Percentiles rank a stretch among this genome's conserved stretches.
phyloP scores from a whole-genome alignment of 2,113 vertebrate genomes.

The Sinocyclocheilus grahami region DNA sequence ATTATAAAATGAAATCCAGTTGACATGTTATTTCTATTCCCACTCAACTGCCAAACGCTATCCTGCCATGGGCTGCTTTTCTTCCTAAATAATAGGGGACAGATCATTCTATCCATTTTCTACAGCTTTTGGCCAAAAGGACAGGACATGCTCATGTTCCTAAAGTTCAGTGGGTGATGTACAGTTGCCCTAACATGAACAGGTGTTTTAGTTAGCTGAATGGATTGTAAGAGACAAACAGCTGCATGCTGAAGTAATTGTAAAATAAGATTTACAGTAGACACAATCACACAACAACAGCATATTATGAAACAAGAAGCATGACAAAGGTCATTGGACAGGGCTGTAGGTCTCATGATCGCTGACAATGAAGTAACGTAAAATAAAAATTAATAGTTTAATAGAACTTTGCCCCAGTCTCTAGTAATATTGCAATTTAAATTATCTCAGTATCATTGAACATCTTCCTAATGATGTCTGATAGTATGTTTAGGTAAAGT shows the following conservation, averaged over 20 bases:
- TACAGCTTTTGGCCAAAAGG: constrained; percentile 20
- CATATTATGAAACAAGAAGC: neutral
- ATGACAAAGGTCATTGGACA: neutral
- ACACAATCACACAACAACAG: neutral
- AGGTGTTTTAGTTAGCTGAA: neutral
- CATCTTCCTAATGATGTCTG: no score
- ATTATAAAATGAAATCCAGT: constrained; percentile 63
- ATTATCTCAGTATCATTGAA: neutral
- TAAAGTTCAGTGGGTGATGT: neutral
- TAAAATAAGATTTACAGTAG: neutral
- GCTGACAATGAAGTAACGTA: neutral
- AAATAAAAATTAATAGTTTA: neutral
- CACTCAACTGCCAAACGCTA: constrained; percentile 51
- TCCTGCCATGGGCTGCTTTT: constrained; percentile 29
- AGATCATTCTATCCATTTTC: neutral
- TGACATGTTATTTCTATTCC: constrained; percentile 59
- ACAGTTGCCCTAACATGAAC: neutral
- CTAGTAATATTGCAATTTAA: neutral
- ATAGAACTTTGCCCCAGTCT: neutral
- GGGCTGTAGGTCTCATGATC: neutral
- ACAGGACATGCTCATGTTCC: neutral
- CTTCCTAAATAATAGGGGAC: neutral
- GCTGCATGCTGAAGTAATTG: neutral
- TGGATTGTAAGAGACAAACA: neutral
- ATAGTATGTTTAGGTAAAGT: no score